These are phyloP conservation scores for Pseudotriccus pelzelni DNA, from an alignment of 2,797 vertebrate genomes.

Conservation along the genomic window DNA sequence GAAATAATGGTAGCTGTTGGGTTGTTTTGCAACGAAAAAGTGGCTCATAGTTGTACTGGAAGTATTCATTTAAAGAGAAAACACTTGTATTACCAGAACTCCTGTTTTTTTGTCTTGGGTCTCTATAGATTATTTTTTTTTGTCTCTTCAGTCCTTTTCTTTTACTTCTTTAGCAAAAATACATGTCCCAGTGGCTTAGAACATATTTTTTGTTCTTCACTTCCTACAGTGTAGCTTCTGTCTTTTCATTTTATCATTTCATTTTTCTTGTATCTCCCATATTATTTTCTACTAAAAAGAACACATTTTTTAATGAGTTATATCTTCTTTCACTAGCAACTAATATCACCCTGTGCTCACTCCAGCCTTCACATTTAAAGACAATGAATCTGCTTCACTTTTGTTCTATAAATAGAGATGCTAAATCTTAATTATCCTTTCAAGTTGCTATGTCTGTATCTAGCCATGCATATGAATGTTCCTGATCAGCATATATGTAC, in stretches of 20 bases:
- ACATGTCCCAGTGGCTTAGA: not conserved
- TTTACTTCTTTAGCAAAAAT: constrained; percentile 30
- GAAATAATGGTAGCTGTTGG: not conserved
- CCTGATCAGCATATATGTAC: constrained; percentile 42
- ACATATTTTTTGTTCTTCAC: not conserved
- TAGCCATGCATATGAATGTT: constrained; percentile 60
- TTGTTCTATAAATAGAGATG: constrained; percentile 68
- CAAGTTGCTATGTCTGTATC: constrained; percentile 54
- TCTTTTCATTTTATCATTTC: constrained; percentile 13
- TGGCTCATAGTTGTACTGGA: not conserved
- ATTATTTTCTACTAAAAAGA: not conserved
- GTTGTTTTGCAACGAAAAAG: not conserved
- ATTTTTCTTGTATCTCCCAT: not conserved
- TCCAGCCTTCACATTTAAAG: constrained; percentile 56
- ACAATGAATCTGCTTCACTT: constrained; percentile 67
- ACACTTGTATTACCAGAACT: not conserved
- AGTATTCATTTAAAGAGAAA: not conserved
- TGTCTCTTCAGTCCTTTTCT: constrained; percentile 8
- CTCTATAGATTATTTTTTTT: not conserved
- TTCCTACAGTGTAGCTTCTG: not conserved
- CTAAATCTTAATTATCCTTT: constrained; percentile 71
- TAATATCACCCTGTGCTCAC: constrained; percentile 12
- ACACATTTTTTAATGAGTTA: not conserved
- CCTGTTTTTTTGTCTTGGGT: not conserved
- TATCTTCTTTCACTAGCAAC: constrained; percentile 24